Percentiles rank a stretch among this genome's conserved stretches.
phyloP scores from a whole-genome alignment of 2,113 vertebrate genomes.

The Chinchilla lanigera region DNA sequence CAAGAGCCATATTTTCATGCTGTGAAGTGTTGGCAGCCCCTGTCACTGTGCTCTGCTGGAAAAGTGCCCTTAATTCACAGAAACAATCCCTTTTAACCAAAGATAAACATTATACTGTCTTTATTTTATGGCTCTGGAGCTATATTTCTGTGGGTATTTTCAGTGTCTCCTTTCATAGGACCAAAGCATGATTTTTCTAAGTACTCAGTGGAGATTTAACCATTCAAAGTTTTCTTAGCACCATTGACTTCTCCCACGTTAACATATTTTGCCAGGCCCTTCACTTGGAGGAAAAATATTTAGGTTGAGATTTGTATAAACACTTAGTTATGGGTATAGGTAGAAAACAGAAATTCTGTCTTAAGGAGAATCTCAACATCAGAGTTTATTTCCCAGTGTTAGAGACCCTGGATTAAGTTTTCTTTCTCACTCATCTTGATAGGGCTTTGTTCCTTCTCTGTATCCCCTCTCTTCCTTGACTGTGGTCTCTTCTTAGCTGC shows the following conservation, averaged over 20 bases:
- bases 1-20: slow-evolving; percentile 64
- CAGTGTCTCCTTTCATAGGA: slow-evolving; percentile 76
- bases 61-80: slow-evolving; percentile 74
- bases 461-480: neutral
- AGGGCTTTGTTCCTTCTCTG: neutral
- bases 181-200: slow-evolving; percentile 69
- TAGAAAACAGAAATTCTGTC: slow-evolving; percentile 28
- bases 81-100: slow-evolving; percentile 75
- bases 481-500: neutral
- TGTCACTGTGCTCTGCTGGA: slow-evolving; percentile 67
- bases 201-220: slow-evolving; percentile 52
- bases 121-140: slow-evolving; percentile 67
- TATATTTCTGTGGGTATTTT: slow-evolving; percentile 69
- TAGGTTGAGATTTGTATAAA: slow-evolving; percentile 44
- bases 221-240: slow-evolving; percentile 50
- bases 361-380: slow-evolving; percentile 31
- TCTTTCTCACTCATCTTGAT: neutral
- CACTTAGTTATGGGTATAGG: slow-evolving; percentile 32
- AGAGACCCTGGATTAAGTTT: neutral
- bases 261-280: neutral
- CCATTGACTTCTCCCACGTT: slow-evolving; percentile 32
- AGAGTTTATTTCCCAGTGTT: neutral
- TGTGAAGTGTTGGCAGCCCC: slow-evolving; percentile 67
- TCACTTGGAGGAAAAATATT: neutral
- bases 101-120: slow-evolving; percentile 77